These are phyloP conservation scores for Elgaria multicarinata DNA, from an alignment of 2,113 vertebrate species.

Conservation along the genomic window DNA sequence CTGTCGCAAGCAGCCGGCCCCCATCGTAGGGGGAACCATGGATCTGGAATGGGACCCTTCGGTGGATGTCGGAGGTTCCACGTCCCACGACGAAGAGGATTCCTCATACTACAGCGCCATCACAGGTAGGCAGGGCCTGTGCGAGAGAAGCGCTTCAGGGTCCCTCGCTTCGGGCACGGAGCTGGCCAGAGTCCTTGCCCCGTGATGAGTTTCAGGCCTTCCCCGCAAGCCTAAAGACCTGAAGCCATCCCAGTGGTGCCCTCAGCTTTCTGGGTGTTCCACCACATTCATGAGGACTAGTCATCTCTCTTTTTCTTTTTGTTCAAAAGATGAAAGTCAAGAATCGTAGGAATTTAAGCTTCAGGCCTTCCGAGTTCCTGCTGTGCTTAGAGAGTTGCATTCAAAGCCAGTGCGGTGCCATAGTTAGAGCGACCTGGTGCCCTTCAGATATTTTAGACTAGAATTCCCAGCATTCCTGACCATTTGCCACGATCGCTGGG, in stretches of 20 bases:
- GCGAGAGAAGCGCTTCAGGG: neutral
- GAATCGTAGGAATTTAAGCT: neutral
- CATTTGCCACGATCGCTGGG: neutral
- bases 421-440: too few relatives aligned
- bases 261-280: neutral
- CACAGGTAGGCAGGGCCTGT: slow-evolving; percentile 54
- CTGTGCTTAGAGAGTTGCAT: too few relatives aligned
- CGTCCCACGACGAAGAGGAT: slow-evolving; percentile 75
- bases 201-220: too few relatives aligned
- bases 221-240: neutral
- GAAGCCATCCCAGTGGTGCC: neutral
- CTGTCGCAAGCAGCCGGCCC: neutral
- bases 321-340: too few relatives aligned
- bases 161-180: too few relatives aligned
- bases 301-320: neutral
- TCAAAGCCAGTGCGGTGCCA: too few relatives aligned
- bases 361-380: neutral
- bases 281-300: neutral
- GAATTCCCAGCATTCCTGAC: too few relatives aligned
- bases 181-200: too few relatives aligned
- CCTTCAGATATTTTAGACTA: too few relatives aligned
- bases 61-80: slow-evolving; percentile 83
- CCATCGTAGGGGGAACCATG: slow-evolving; percentile 32
- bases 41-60: slow-evolving; percentile 91
- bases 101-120: slow-evolving; percentile 73